Evolutionary conservation across 2,113 vertebrate genomes (phyloP), one percentile per base, ranked within the genome.

Genomic region (Hemichromis elongatus): DNA sequence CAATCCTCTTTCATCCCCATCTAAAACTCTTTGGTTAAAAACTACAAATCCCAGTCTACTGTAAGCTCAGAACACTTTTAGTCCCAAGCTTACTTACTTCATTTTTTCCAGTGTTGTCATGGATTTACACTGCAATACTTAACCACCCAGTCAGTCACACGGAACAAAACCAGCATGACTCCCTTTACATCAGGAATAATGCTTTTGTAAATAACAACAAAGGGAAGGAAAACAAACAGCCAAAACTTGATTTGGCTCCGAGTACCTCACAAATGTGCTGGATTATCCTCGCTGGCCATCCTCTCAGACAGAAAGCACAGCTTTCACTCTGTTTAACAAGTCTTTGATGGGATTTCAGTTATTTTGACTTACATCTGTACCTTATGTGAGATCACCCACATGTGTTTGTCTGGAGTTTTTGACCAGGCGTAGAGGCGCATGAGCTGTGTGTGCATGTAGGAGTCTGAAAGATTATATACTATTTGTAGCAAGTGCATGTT

Each of bases 281-380:
- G 85, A 86, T 79, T 47, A 75, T 92, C 90, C 68, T 80, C 12
- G 26, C 77, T 19, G 81, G 54, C 66, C 1, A 7, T 52, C 77
- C 18, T 83, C 77, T 83, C 82, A 24, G 77, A 80, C 82, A 33
- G 70, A 80, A 5, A 70, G 45, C 78, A 73, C 61, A 73, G 80
- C 85, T 78, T 35, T 21, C 79, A 86, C 80, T 85, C 84, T 59
- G 53, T 83, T 78, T 16, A 68, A 85, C 28, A 82, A 92, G 90
- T 94, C 90, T 90, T 84, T 93, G 84, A 88, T 83, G 90, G 87
- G 88, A 63, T 87, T 73, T 88, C 28, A 89, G 87, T 92, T 85
- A 75, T 66, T 86, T 88, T 28, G 24, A 77, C 59, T 88, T 82
- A 35, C 52, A 35, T 86, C 73, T 81, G 87, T 89, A 92, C 86